Percentiles rank a stretch among this genome's conserved stretches.
Conservation (phyloP, 2,888 invertebrate species). For the Mycogona germanica region DNA sequence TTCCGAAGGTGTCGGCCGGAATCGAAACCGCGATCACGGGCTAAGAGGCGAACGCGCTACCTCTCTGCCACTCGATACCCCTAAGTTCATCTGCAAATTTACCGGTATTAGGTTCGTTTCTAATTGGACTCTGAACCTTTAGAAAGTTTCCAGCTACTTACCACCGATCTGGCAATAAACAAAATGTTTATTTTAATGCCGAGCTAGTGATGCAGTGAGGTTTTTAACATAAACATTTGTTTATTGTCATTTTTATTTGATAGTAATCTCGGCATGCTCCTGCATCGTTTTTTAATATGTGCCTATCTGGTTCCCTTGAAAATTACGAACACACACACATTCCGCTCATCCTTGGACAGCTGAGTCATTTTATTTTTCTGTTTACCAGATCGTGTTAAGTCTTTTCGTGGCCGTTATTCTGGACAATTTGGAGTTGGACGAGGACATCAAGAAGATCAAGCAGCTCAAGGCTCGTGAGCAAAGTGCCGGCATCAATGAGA, state of each 20-base stretch:
- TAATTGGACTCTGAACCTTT: too few species aligned
- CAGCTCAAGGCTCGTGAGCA: conserved; percentile 91
- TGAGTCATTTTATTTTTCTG: conserved; percentile 5
- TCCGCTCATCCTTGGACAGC: neutral
- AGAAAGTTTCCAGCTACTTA: too few species aligned
- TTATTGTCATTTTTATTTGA: neutral
- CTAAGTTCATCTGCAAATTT: too few species aligned
- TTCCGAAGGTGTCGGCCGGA: too few species aligned
- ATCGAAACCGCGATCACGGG: too few species aligned
- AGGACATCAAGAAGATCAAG: conserved; percentile 97
- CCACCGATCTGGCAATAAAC: too few species aligned
- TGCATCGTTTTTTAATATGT: neutral
- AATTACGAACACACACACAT: neutral
- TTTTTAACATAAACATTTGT: neutral
- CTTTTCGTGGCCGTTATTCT: conserved; percentile 99
- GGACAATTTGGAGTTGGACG: conserved; percentile 97
- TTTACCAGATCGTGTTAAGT: conserved; percentile 87
- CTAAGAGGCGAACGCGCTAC: too few species aligned
- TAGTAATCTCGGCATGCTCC: neutral
- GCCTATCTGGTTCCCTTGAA: too few species aligned
- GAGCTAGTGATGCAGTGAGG: neutral
- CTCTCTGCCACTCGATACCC: too few species aligned
- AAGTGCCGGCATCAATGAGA: conserved; percentile 94
- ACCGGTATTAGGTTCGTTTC: too few species aligned
- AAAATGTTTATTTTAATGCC: too few species aligned